phyloP scores from a whole-genome alignment of 2,888 invertebrate species.

The Rotaria socialis region DNA sequence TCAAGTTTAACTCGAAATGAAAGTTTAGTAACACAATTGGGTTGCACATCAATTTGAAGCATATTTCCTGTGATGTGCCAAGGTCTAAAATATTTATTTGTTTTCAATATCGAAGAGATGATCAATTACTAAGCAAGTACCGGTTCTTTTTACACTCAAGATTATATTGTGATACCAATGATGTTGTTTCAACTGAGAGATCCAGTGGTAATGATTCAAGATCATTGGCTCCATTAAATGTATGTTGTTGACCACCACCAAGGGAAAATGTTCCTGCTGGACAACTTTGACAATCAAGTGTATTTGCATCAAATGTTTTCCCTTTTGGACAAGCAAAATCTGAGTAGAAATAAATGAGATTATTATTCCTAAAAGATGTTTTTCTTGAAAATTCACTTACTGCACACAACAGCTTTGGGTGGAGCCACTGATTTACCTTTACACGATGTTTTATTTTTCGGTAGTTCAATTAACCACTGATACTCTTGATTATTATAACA shows the following conservation, averaged over 20 bases:
- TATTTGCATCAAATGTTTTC: neutral
- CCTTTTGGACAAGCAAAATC: neutral
- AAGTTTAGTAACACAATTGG: neutral
- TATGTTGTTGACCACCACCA: slow-evolving; percentile 22
- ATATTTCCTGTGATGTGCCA: neutral
- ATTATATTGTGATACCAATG: neutral
- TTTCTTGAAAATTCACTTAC: neutral
- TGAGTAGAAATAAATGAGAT: neutral
- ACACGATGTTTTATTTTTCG: neutral
- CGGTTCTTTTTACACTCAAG: neutral
- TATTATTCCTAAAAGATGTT: neutral
- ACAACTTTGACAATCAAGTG: neutral
- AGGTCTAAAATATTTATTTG: neutral
- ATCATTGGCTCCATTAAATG: neutral
- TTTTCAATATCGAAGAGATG: neutral
- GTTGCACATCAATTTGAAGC: neutral
- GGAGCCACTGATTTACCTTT: neutral
- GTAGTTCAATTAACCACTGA: slow-evolving; percentile 5
- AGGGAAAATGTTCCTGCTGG: neutral
- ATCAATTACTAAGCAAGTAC: neutral
- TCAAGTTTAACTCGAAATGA: neutral
- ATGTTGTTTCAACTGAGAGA: neutral
- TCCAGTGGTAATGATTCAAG: neutral
- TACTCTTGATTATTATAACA: neutral
- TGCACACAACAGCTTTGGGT: neutral